Evolutionary conservation across 1,140 invertebrate species (phyloP).

Genomic region (Dendroctonus ponderosae): DNA sequence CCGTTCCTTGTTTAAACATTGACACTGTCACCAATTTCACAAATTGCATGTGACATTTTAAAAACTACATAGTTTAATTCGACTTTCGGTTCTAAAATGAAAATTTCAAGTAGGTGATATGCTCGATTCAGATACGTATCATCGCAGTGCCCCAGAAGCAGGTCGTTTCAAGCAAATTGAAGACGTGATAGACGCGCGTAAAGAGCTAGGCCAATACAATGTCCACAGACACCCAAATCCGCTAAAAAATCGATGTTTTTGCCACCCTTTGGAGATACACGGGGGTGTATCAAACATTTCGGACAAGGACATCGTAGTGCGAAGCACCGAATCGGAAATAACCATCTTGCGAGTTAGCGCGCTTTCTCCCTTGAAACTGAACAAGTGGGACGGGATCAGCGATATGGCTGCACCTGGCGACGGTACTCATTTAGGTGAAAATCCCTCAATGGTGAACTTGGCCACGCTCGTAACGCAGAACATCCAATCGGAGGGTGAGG

Average conservation of each 20-base stretch:
- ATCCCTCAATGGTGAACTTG: constrained; percentile 47
- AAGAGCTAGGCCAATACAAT: constrained; percentile 44
- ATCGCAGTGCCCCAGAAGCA: not conserved
- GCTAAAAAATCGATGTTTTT: constrained; percentile 4
- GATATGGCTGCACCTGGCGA: constrained; percentile 46
- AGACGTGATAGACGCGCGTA: constrained; percentile 46
- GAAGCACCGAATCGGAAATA: constrained; percentile 47
- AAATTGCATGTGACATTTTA: not conserved
- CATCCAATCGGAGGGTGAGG: constrained; percentile 29
- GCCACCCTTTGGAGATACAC: too few species aligned
- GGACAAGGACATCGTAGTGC: constrained; percentile 35
- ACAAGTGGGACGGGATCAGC: constrained; percentile 46
- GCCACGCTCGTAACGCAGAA: constrained; percentile 44
- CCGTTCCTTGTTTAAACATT: too few species aligned
- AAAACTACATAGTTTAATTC: not conserved
- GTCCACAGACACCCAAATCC: constrained; percentile 34
- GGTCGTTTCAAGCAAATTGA: constrained; percentile 45
- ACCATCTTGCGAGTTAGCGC: constrained; percentile 45
- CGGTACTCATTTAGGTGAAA: constrained; percentile 46
- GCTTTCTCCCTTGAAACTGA: constrained; percentile 18
- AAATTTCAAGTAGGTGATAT: constrained; percentile 35
- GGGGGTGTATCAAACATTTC: constrained; percentile 1
- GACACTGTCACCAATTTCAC: too few species aligned
- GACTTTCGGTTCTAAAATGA: constrained; percentile 2
- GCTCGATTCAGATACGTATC: too few species aligned